Evolutionary conservation across 2,797 vertebrate species (phyloP).

Genomic region (Phrynocephalus vlangalii): DNA sequence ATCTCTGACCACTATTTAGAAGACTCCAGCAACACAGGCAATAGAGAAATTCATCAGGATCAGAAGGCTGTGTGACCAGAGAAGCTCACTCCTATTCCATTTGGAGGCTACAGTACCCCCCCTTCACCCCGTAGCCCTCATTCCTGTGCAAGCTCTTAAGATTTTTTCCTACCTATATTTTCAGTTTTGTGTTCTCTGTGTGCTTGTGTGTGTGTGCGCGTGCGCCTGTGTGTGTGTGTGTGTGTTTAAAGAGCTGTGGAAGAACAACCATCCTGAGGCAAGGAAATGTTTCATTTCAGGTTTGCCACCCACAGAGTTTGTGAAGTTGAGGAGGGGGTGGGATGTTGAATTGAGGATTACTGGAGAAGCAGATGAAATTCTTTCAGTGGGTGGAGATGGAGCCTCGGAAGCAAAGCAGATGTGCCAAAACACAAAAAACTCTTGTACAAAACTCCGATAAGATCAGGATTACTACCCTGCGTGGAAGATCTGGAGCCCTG

Average conservation of each 20-base stretch:
- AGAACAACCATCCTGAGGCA: constrained; percentile 9
- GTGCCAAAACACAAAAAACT: constrained; percentile 69
- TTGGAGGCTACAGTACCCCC: not conserved
- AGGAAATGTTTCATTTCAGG: not conserved
- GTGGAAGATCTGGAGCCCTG: constrained; percentile 64
- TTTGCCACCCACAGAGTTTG: constrained; percentile 63
- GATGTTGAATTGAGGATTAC: constrained; percentile 71
- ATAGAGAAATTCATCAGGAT: not conserved
- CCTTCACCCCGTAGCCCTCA: no score
- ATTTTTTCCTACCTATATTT: not conserved
- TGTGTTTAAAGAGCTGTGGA: constrained; percentile 2
- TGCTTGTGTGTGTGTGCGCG: not conserved
- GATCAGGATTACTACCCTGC: constrained; percentile 75
- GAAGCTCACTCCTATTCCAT: no score
- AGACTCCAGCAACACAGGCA: not conserved
- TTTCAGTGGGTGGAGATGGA: constrained; percentile 65
- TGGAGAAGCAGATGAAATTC: constrained; percentile 71
- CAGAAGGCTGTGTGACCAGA: no score
- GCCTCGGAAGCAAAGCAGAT: constrained; percentile 79
- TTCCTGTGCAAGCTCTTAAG: no score
- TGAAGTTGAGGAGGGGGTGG: constrained; percentile 32
- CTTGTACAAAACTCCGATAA: constrained; percentile 75
- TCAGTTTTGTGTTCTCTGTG: not conserved
- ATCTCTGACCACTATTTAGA: not conserved
- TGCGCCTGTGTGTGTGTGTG: not conserved